phyloP scores from a whole-genome alignment of 2,797 vertebrate species.

The Onychomys torridus region DNA sequence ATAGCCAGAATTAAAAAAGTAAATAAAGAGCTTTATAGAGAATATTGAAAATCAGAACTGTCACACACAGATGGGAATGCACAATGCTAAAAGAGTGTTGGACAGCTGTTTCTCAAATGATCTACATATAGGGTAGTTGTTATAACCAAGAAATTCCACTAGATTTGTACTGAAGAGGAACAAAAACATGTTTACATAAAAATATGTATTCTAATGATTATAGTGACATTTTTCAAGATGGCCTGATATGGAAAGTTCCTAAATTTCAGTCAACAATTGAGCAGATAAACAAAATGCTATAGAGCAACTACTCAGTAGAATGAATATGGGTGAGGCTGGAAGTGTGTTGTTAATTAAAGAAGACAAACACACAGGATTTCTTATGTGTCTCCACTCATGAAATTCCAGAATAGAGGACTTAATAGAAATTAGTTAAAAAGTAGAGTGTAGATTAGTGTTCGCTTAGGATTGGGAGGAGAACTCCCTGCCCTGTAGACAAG shows the following conservation, averaged over 20 bases:
- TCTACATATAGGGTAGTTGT: not conserved
- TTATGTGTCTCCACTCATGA: not conserved
- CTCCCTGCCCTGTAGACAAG: not conserved
- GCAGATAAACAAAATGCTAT: not conserved
- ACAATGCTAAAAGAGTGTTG: not conserved
- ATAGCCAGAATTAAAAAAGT: not conserved
- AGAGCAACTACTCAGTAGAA: no score
- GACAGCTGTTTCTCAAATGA: not conserved
- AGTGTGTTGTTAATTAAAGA: not conserved
- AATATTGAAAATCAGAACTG: not conserved
- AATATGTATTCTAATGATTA: not conserved
- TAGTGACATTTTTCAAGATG: not conserved
- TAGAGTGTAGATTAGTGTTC: not conserved
- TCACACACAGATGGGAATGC: not conserved
- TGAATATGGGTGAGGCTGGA: not conserved
- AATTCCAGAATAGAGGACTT: not conserved
- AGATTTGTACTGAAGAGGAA: not conserved
- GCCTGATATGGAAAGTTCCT: not conserved
- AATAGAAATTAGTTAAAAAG: not conserved
- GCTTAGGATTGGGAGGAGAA: not conserved
- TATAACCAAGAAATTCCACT: not conserved
- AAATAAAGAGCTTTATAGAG: not conserved
- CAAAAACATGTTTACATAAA: not conserved
- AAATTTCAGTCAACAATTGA: not conserved
- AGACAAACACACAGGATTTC: not conserved